Conservation (phyloP, 2,888 invertebrate genomes). For the Sturmia bella region DNA sequence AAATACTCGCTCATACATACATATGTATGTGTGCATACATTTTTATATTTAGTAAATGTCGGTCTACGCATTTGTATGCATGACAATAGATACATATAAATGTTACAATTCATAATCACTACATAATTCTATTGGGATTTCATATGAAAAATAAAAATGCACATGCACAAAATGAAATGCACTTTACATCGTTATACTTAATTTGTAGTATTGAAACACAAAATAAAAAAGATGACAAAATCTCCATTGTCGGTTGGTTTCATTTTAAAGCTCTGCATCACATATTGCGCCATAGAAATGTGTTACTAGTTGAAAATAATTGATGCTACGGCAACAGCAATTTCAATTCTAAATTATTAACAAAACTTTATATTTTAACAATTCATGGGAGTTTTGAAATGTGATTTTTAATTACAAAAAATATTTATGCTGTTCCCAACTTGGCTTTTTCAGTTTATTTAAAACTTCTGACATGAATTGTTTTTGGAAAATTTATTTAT, state of each 20-base stretch:
- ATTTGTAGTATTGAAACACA: background rate
- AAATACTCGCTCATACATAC: background rate
- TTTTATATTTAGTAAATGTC: too few species aligned
- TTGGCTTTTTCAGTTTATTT: background rate
- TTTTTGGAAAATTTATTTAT: too few species aligned
- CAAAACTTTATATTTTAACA: constrained; percentile 31
- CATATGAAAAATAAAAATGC: constrained; percentile 33
- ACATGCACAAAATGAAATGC: background rate
- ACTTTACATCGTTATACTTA: background rate
- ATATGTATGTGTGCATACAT: background rate
- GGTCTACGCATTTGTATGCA: constrained; percentile 50
- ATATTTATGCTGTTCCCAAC: background rate
- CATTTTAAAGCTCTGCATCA: constrained; percentile 44
- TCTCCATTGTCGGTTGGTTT: constrained; percentile 57
- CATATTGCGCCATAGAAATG: constrained; percentile 39
- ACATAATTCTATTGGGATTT: constrained; percentile 63
- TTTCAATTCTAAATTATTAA: constrained; percentile 49
- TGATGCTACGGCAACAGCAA: constrained; percentile 20
- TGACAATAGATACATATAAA: constrained; percentile 57
- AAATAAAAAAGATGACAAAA: background rate
- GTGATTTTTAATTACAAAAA: constrained; percentile 21
- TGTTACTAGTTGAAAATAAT: constrained; percentile 44
- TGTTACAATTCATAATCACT: constrained; percentile 68
- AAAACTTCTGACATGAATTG: background rate
- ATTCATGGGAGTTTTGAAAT: constrained; percentile 26